Base-by-base conservation (phyloP, 2,113 vertebrate species). In the Mesocricetus auratus region DNA sequence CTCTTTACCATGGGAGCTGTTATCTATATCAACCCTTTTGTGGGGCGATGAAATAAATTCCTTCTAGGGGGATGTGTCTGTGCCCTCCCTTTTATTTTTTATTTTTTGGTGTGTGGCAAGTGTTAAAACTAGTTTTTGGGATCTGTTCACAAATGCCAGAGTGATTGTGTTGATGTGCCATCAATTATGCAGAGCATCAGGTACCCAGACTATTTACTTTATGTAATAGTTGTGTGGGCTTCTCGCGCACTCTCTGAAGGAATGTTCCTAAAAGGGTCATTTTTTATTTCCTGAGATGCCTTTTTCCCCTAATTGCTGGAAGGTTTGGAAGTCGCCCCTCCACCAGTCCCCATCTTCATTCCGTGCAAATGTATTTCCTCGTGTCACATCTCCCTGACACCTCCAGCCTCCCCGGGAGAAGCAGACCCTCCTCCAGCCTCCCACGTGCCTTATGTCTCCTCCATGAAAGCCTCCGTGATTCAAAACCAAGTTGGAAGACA, bases 361-460 rank as follows among this genome's bases (percentile, higher is more conserved):
- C 90, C 95, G 86, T 92, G 81, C 71, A 47, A 96, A 96, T 1
- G 17, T 94, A 69, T 79, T 95, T 98, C 69, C 86, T 98, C 89
- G 33, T 39, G 82, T 98, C 97, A 93, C 96, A 97, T 83, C 92
- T 98, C 91, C 97, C 98, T 88, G 74, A 98, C 97, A 97, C 96
- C 97, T 98, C 86, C 81, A 29, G 92, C 98, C 98, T 92, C 97
- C 97, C 92, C 97, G 95, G 42, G 98, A 98, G 98, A 98, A 98
- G 97, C 26, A 83, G 97, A 96, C 98, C 97, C 96, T 97, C 98
- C 98, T 74, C 91, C 97, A 47, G 86, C 97, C 89, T 73, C 98
- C 98, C 97, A 98, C 98, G 92, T 45, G 97, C 98, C 98, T 98
- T 98, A 98, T 98, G 98, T 98, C 96, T 91, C 90, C 94, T 62